Conservation (phyloP, 2,888 invertebrate species). For the Smittia sp. region DNA sequence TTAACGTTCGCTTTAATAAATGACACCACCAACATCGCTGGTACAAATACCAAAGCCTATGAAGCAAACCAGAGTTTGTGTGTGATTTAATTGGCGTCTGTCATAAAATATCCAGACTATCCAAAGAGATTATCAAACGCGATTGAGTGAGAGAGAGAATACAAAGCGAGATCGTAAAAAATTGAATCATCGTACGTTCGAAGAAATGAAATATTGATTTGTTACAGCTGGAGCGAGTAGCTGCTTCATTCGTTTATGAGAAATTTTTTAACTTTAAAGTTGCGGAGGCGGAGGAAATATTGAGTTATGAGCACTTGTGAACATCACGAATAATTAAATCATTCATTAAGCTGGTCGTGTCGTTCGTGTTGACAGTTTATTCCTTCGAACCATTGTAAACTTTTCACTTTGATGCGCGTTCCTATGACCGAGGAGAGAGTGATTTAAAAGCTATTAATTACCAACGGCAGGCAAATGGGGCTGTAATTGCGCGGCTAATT, state of each 20-base stretch:
- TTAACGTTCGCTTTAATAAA: background rate
- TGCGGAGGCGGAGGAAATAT: no score
- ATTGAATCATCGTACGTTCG: background rate
- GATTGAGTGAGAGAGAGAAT: background rate
- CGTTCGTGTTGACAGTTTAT: background rate
- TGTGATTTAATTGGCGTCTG: background rate
- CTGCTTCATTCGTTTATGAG: no score
- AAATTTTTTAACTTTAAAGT: no score
- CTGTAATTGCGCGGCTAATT: background rate
- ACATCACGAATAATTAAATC: no score
- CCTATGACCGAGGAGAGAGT: background rate
- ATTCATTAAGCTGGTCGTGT: no score
- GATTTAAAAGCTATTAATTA: conserved; percentile 27
- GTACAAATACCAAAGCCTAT: background rate
- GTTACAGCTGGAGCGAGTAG: background rate
- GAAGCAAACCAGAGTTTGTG: background rate
- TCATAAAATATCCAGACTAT: background rate
- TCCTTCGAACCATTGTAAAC: background rate
- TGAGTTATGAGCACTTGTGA: no score
- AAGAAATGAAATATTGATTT: conserved; percentile 2
- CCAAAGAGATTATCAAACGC: background rate
- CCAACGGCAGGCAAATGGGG: background rate
- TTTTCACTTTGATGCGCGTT: background rate
- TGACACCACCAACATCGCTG: conserved; percentile 7
- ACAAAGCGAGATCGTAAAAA: background rate